Percentiles rank a stretch among this genome's conserved stretches.
Evolutionary conservation across 2,113 vertebrate genomes (phyloP).

Genomic region (Sterna hirundo): DNA sequence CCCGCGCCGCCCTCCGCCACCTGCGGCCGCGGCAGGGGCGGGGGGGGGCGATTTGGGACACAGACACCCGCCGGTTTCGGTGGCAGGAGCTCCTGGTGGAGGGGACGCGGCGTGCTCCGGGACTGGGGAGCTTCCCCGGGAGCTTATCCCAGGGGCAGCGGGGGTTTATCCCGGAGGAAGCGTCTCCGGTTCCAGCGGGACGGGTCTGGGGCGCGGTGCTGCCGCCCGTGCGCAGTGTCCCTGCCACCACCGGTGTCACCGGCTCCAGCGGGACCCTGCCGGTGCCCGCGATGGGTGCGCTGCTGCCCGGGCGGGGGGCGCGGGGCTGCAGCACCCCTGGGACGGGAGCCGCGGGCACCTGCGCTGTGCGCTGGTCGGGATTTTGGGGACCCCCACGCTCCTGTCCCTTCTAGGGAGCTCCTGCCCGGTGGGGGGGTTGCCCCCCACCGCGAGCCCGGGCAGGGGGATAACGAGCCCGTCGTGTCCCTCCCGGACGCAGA

Average conservation of each 20-base stretch:
- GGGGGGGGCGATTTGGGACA: neutral
- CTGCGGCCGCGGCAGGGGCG: neutral
- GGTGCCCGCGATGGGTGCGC: no score
- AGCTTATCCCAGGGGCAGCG: neutral
- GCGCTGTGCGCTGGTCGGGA: neutral
- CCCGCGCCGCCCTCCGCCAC: neutral
- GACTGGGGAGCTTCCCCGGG: no score
- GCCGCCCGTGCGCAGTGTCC: neutral
- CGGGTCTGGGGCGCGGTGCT: neutral
- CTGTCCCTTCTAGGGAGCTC: neutral
- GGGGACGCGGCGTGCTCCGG: no score
- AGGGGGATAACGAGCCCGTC: accelerated
- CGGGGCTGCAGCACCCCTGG: neutral
- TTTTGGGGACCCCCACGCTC: neutral
- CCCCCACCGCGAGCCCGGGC: accelerated
- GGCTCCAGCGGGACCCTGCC: neutral
- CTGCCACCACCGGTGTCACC: neutral
- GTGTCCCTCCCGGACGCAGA: accelerated
- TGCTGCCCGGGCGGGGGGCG: neutral
- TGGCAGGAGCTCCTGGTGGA: neutral
- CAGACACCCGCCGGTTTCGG: neutral
- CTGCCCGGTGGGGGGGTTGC: neutral
- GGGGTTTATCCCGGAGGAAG: neutral
- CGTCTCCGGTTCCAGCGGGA: neutral
- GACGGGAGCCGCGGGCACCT: neutral